These are phyloP conservation scores for Horisme vitalbata DNA, from an alignment of 2,888 invertebrate species.

Conservation along the genomic window DNA sequence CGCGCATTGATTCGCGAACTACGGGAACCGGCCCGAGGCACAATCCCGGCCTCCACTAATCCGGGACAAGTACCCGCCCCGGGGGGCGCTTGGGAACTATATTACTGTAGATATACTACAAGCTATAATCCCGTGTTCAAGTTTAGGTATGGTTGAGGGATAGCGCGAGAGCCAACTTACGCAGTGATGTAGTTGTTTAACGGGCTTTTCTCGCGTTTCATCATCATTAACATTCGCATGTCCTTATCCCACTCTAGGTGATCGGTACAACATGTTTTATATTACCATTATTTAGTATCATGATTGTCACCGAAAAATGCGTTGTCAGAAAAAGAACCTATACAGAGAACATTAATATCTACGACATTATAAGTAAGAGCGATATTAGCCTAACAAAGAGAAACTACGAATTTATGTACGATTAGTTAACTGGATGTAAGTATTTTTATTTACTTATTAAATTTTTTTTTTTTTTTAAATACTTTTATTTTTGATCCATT, in stretches of 20 bases:
- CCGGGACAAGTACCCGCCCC: conserved; percentile 72
- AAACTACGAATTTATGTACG: conserved; percentile 9
- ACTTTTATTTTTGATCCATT: too few relatives aligned
- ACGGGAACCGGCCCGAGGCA: conserved; percentile 40
- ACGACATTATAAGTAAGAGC: conserved; percentile 62
- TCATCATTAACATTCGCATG: too few relatives aligned
- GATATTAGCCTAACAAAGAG: conserved; percentile 55
- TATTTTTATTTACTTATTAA: neutral
- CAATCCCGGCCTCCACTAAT: conserved; percentile 58
- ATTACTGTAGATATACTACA: conserved; percentile 48
- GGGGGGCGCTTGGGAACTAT: conserved; percentile 70
- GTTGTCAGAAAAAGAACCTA: conserved; percentile 53
- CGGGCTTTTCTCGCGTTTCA: too few relatives aligned
- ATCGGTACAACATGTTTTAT: too few relatives aligned
- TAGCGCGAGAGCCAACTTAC: conserved; percentile 8
- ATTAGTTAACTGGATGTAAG: conserved; percentile 3
- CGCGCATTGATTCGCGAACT: conserved; percentile 38
- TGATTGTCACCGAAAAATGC: conserved; percentile 63
- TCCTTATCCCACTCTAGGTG: too few relatives aligned
- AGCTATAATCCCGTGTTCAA: conserved; percentile 45
- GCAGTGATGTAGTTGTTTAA: too few relatives aligned
- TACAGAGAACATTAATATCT: conserved; percentile 41
- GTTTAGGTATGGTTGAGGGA: conserved; percentile 25
- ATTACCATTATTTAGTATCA: conserved; percentile 67
- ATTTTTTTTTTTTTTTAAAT: too few relatives aligned